These are phyloP conservation scores for Steromphala cineraria DNA, from an alignment of 2,888 invertebrate genomes.

Conservation along the genomic window DNA sequence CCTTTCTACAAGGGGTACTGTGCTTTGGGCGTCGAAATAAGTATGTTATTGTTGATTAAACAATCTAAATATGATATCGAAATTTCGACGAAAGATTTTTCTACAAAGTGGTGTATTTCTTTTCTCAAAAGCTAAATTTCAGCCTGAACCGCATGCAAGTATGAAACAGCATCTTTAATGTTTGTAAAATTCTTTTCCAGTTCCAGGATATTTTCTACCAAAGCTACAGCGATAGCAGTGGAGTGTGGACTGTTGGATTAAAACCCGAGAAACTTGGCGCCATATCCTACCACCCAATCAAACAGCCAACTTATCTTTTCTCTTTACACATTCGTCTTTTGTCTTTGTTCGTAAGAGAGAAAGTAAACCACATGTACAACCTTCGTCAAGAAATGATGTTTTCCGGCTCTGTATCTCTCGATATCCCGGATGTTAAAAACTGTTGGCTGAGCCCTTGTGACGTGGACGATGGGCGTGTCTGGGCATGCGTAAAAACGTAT, in stretches of 20 bases:
- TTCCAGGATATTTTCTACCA: conserved; percentile 98
- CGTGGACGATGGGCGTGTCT: background rate
- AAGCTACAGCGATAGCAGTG: conserved; percentile 87
- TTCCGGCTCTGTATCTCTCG: background rate
- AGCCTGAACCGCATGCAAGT: too few relatives aligned
- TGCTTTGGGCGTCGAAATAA: too few relatives aligned
- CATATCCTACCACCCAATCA: conserved; percentile 96
- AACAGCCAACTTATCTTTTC: conserved; percentile 88
- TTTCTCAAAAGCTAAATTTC: too few relatives aligned
- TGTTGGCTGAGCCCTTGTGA: background rate
- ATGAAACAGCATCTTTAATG: too few relatives aligned
- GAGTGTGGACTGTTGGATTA: conserved; percentile 88
- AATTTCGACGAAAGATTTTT: too few relatives aligned
- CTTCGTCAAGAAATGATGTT: background rate
- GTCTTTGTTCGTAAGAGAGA: conserved; percentile 79
- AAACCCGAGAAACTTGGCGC: conserved; percentile 94
- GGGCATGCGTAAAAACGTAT: background rate
- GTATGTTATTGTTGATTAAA: too few relatives aligned
- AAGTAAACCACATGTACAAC: background rate
- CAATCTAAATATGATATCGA: too few relatives aligned
- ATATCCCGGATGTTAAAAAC: background rate
- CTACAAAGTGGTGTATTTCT: too few relatives aligned
- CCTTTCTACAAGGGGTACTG: too few relatives aligned
- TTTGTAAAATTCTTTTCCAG: conserved; percentile 78
- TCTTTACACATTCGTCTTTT: conserved; percentile 88